These are phyloP conservation scores for Heterocephalus glaber DNA, from an alignment of 2,113 vertebrate genomes.

Conservation along the genomic window DNA sequence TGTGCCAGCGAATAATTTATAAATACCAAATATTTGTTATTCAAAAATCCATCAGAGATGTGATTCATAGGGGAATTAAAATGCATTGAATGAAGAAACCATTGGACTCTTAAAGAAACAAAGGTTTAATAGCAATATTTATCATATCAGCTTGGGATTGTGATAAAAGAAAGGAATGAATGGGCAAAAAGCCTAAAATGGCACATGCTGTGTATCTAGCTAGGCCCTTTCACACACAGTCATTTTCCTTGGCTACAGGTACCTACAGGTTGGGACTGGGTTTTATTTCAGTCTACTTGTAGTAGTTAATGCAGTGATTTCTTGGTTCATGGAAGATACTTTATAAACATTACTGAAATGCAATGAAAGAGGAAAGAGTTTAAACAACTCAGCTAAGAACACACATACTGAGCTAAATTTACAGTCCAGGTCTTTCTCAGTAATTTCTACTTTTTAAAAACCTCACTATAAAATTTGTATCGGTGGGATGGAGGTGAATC, in stretches of 20 bases:
- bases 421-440: background rate
- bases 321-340: background rate
- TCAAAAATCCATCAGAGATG: slow-evolving; percentile 56
- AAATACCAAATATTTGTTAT: slow-evolving; percentile 76
- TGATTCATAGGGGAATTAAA: slow-evolving; percentile 47
- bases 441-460: background rate
- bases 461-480: background rate
- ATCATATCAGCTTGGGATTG: background rate
- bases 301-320: background rate
- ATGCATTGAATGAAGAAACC: slow-evolving; percentile 33
- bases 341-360: background rate
- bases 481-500: background rate
- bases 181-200: background rate
- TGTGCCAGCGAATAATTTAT: slow-evolving; percentile 74
- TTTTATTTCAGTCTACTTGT: background rate
- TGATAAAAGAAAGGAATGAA: background rate
- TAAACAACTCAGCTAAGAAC: background rate
- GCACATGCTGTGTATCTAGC: background rate
- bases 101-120: slow-evolving; percentile 34
- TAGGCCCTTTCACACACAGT: background rate
- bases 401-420: background rate
- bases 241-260: background rate
- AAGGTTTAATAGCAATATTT: slow-evolving; percentile 41
- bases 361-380: background rate
- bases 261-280: background rate